A percentile compares a stretch with the other conserved stretches of the same genome.
These are phyloP conservation scores for Scaeva pyrastri DNA, from an alignment of 2,888 invertebrate genomes.

Conservation along the genomic window DNA sequence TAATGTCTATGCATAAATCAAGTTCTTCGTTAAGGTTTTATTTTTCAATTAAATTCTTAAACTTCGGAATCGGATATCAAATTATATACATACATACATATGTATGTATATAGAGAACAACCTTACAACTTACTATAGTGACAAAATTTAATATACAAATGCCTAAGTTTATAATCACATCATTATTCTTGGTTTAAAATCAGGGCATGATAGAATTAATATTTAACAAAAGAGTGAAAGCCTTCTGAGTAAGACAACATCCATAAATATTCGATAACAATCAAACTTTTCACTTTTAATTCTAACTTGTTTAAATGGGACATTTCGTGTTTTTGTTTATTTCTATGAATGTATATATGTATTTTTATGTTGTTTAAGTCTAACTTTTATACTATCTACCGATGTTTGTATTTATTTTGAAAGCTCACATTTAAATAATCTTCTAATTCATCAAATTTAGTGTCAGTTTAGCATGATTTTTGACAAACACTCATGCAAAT, in stretches of 20 bases:
- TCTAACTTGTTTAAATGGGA: background rate
- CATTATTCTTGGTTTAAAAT: slow-evolving; percentile 16
- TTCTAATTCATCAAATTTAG: background rate
- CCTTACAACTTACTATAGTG: background rate
- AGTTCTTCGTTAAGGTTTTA: too few relatives aligned
- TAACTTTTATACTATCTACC: background rate
- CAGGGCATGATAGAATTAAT: slow-evolving; percentile 1
- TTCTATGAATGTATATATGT: background rate
- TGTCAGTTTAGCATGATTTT: background rate
- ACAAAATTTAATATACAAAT: background rate
- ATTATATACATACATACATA: too few relatives aligned
- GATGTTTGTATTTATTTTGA: background rate
- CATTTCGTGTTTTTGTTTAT: background rate
- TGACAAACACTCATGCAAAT: background rate
- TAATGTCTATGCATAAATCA: too few relatives aligned
- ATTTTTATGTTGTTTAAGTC: background rate
- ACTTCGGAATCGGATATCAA: too few relatives aligned
- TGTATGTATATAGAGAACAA: background rate
- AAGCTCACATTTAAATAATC: slow-evolving; percentile 1
- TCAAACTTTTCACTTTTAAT: slow-evolving; percentile 26
- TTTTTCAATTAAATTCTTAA: too few relatives aligned
- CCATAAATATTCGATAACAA: background rate
- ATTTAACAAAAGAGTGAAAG: slow-evolving; percentile 25
- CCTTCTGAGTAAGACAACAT: background rate
- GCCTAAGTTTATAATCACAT: background rate